Base-by-base conservation (phyloP, 1,140 invertebrate genomes). In the Trachymyrmex septentrionalis region DNA sequence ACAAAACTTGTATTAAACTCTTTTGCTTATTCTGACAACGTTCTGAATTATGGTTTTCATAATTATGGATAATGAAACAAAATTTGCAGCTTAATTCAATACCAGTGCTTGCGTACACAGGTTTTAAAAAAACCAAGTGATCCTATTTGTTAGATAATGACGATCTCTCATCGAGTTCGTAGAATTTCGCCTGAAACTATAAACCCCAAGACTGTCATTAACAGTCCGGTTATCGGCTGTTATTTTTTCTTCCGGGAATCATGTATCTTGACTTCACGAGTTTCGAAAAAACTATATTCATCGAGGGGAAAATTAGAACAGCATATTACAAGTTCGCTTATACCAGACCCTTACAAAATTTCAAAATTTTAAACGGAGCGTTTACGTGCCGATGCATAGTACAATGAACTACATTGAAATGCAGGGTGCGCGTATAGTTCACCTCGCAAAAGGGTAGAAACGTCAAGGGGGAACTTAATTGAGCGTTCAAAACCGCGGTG, bases 151-250 rank as follows among this genome's bases (percentile, higher is more conserved):
- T 61, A 59, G 71, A 82, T 67, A 89, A 88, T 88, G 80, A 91
- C 67, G 81, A 91, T 89, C 81, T 82, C 67, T 63, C 34, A 55
- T 77, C 67, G 64, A 63, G 53, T 92, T 93, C 91, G 88, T 61
- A 72, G 91, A 92, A 92, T 91, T 88, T 87, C 55, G 84, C 91
- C 87, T 73, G 86, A 87, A 81, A 85, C 86, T 85, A 88, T 93
- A 91, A 93, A 92, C 72, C 81, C 81, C 67, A 66, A 50, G 87
- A 57, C 87, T 92, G 87, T 92, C 80, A 92, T 92, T 91, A 93
- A 86, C 85, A 53, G 16, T 24, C 69, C 57, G 27, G 73, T 80
- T 57, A 85, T 80, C 61, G 72, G 24, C 34, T 30, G 44, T 75
- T 30, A 64, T 14, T 71, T 66, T 75, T 80, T 53, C 19, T 61